phyloP scores from a whole-genome alignment of 2,113 vertebrate species.

The Cinclus mexicanus region DNA sequence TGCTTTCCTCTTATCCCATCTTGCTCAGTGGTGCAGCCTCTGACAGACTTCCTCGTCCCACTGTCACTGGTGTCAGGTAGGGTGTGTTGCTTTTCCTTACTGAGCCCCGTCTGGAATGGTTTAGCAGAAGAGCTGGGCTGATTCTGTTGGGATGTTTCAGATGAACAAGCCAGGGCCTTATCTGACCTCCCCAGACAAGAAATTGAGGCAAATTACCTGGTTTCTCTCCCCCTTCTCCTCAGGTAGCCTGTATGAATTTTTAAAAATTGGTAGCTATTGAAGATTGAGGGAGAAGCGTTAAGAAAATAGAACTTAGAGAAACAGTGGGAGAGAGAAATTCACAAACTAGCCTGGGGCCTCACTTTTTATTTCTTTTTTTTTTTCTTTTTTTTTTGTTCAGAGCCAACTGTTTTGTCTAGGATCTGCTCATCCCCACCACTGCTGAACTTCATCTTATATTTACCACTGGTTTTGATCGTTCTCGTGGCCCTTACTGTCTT shows the following conservation, averaged over 20 bases:
- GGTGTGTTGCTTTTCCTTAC: neutral
- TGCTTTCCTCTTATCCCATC: neutral
- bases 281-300: neutral
- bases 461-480: slow-evolving; percentile 35
- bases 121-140: neutral
- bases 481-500: slow-evolving; percentile 2
- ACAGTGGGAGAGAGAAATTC: neutral
- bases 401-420: slow-evolving; percentile 37
- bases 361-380: neutral
- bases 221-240: neutral
- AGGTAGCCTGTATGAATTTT: neutral
- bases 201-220: neutral
- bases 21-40: neutral
- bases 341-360: neutral
- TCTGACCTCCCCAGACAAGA: neutral
- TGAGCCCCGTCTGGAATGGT: neutral
- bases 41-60: neutral
- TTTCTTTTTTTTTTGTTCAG: neutral
- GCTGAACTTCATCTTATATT: slow-evolving; percentile 57
- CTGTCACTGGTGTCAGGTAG: neutral
- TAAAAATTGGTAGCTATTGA: neutral
- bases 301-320: neutral
- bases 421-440: slow-evolving; percentile 63
- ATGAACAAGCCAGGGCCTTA: neutral
- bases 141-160: neutral